phyloP scores from a whole-genome alignment of 2,888 invertebrate genomes.

The Molanna angustata region DNA sequence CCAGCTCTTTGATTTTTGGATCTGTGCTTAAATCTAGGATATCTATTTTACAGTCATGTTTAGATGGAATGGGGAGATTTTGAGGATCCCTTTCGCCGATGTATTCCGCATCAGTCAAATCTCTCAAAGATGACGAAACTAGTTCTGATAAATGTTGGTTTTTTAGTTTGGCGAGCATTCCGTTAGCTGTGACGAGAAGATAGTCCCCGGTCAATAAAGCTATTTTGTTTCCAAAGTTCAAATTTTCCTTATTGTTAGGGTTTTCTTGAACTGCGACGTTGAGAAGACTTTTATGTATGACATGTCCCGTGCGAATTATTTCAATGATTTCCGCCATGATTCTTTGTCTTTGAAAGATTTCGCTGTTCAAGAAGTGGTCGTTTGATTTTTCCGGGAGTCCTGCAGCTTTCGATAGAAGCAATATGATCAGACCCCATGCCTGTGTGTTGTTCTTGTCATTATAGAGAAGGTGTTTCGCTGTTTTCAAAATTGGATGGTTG shows the following conservation, averaged over 20 bases:
- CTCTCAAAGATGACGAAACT: constrained; percentile 76
- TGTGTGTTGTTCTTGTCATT: constrained; percentile 82
- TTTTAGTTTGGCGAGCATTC: constrained; percentile 69
- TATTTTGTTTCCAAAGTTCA: constrained; percentile 85
- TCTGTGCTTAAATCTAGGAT: constrained; percentile 12
- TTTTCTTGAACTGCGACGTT: constrained; percentile 50
- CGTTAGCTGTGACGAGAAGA: constrained; percentile 76
- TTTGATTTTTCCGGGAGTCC: constrained; percentile 55
- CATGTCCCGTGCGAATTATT: constrained; percentile 83
- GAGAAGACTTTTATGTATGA: constrained; percentile 69
- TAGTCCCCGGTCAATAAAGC: constrained; percentile 85
- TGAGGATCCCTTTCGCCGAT: constrained; percentile 70
- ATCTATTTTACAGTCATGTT: constrained; percentile 42
- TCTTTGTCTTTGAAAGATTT: constrained; percentile 58
- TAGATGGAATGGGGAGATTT: constrained; percentile 69
- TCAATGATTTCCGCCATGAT: constrained; percentile 69
- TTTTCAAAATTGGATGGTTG: constrained; percentile 82
- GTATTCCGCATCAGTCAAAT: constrained; percentile 82
- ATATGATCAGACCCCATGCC: constrained; percentile 80
- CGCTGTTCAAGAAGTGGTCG: constrained; percentile 57
- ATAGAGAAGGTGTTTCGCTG: constrained; percentile 77
- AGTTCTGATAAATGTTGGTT: constrained; percentile 73
- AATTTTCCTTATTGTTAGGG: constrained; percentile 59
- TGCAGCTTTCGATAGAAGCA: constrained; percentile 79
- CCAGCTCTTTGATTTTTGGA: constrained; percentile 10